A percentile compares a stretch with the other conserved stretches of the same genome.
Evolutionary conservation across 2,113 vertebrate genomes (phyloP).

Genomic region (Blennius ocellaris): DNA sequence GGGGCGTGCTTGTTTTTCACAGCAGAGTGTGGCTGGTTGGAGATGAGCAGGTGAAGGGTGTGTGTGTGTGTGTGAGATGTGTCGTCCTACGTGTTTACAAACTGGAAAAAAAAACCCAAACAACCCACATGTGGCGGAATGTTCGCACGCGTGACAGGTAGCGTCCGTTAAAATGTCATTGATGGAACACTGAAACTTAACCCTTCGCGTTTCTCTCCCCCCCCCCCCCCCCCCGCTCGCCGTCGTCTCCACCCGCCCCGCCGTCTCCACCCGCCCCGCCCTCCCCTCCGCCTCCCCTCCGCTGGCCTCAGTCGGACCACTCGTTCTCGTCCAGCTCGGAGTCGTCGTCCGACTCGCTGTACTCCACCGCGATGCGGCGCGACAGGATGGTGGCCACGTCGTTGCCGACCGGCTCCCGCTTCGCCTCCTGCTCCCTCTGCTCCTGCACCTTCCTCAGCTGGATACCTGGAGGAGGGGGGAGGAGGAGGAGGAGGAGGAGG

Average conservation of each 20-base stretch:
- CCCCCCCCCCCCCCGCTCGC: neutral
- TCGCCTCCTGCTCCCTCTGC: slow-evolving; percentile 93
- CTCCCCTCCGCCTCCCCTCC: neutral
- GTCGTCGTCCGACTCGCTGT: slow-evolving; percentile 95
- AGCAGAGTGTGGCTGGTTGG: slow-evolving; percentile 39
- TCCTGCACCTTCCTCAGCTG: slow-evolving; percentile 96
- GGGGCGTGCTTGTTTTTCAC: slow-evolving; percentile 43
- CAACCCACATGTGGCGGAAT: neutral
- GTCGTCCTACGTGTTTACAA: no score
- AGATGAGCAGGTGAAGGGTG: slow-evolving; percentile 33
- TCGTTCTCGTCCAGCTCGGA: slow-evolving; percentile 94
- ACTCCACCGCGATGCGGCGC: slow-evolving; percentile 93
- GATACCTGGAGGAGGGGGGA: slow-evolving; percentile 83
- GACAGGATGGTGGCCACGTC: slow-evolving; percentile 94
- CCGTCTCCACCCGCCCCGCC: slow-evolving; percentile 2
- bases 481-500: neutral
- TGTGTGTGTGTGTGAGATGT: no score
- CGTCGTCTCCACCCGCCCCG: neutral
- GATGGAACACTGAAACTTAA: slow-evolving; percentile 26
- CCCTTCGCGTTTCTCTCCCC: slow-evolving; percentile 1
- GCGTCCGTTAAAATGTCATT: neutral
- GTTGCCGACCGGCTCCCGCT: slow-evolving; percentile 92
- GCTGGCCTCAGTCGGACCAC: slow-evolving; percentile 88
- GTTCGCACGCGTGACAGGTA: neutral
- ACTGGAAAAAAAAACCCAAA: no score